phyloP scores from a whole-genome alignment of 2,797 vertebrate species.

The Spea hammondii region DNA sequence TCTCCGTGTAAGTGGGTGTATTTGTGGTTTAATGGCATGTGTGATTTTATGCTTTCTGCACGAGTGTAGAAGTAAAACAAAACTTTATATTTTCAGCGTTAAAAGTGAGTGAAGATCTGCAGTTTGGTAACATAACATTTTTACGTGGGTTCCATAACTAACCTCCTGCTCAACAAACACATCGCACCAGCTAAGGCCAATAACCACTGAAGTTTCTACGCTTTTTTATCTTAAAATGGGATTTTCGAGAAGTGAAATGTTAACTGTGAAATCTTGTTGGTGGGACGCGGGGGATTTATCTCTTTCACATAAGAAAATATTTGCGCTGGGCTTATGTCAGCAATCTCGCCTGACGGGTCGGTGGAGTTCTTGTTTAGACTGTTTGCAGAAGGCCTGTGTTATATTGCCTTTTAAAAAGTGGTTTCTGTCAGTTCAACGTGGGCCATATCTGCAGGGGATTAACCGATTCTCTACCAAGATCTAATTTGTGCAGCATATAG shows the following conservation, averaged over 20 bases:
- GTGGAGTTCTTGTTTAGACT: neutral
- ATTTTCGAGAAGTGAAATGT: constrained; percentile 35
- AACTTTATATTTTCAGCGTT: constrained; percentile 24
- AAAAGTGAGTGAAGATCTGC: constrained; percentile 34
- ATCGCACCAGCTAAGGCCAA: constrained; percentile 7
- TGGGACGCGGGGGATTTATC: constrained; percentile 28
- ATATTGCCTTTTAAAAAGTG: constrained; percentile 29
- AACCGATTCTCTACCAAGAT: constrained; percentile 24
- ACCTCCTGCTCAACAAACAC: constrained; percentile 25
- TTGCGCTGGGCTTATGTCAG: constrained; percentile 36
- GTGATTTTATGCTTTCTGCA: constrained; percentile 17
- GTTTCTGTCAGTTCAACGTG: constrained; percentile 15
- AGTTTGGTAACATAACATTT: constrained; percentile 34
- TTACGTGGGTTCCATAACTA: constrained; percentile 42
- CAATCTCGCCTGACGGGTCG: constrained; percentile 17
- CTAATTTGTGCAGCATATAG: constrained; percentile 1
- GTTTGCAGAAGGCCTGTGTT: constrained; percentile 35
- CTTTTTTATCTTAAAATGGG: constrained; percentile 7
- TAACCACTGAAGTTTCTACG: neutral
- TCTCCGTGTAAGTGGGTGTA: neutral
- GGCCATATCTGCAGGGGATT: constrained; percentile 20
- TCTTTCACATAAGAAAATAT: constrained; percentile 32
- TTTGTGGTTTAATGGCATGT: constrained; percentile 10
- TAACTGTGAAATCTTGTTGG: constrained; percentile 33
- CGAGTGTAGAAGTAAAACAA: constrained; percentile 25